Evolutionary conservation across 2,888 invertebrate genomes (phyloP).

Genomic region (Nomada hirtipes): DNA sequence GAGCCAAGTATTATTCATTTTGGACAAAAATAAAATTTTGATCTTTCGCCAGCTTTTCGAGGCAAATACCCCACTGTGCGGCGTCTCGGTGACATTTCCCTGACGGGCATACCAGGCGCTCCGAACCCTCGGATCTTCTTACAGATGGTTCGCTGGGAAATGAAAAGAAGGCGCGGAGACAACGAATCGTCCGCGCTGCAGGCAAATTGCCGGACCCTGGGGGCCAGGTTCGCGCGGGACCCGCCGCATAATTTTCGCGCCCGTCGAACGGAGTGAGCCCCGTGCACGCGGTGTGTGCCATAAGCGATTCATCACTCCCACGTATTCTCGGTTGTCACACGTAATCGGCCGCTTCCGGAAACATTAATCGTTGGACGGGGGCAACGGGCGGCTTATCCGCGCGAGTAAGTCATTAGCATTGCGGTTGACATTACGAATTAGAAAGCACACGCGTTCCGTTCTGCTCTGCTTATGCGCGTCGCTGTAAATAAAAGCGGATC

Average conservation of each 20-base stretch:
- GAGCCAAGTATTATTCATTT: no score
- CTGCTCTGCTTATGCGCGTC: slow-evolving; percentile 65
- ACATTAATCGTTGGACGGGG: slow-evolving; percentile 65
- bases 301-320: slow-evolving; percentile 63
- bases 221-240: slow-evolving; percentile 23
- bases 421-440: slow-evolving; percentile 71
- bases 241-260: slow-evolving; percentile 42
- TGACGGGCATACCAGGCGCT: no score
- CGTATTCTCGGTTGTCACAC: slow-evolving; percentile 51
- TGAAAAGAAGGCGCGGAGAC: slow-evolving; percentile 2
- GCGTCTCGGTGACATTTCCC: no score
- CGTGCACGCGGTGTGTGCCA: slow-evolving; percentile 14
- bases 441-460: slow-evolving; percentile 73
- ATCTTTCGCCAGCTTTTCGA: no score
- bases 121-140: no score
- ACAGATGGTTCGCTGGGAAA: background rate
- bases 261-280: slow-evolving; percentile 22
- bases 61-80: no score
- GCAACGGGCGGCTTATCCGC: slow-evolving; percentile 47
- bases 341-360: slow-evolving; percentile 68
- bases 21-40: no score
- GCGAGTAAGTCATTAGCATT: slow-evolving; percentile 71
- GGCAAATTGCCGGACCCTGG: slow-evolving; percentile 29
- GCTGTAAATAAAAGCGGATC: slow-evolving; percentile 45
- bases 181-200: slow-evolving; percentile 12